phyloP scores from a whole-genome alignment of 2,888 invertebrate genomes.

The Drosophila sordidula region DNA sequence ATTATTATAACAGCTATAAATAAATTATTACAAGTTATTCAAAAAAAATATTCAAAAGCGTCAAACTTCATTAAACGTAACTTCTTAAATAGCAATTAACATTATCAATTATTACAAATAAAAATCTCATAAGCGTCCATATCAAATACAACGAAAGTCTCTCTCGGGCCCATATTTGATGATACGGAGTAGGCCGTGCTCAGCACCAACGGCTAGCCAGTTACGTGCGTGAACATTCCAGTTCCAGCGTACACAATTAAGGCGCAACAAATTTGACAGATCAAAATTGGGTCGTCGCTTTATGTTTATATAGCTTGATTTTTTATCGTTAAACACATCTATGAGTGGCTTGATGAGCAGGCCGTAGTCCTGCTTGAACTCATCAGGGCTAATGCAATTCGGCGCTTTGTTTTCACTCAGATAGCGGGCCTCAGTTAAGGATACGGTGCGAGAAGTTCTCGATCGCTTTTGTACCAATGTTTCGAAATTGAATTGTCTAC shows the following conservation, averaged over 20 bases:
- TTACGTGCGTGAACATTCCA: conserved; percentile 67
- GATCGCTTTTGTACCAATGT: conserved; percentile 24
- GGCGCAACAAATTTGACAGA: conserved; percentile 63
- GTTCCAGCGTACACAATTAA: conserved; percentile 81
- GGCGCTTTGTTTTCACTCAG: conserved; percentile 43
- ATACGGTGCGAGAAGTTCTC: conserved; percentile 42
- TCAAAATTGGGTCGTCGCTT: conserved; percentile 58
- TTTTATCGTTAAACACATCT: conserved; percentile 42
- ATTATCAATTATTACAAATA: conserved; percentile 16
- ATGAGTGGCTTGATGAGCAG: conserved; percentile 68
- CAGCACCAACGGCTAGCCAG: conserved; percentile 81
- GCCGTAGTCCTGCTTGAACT: conserved; percentile 78
- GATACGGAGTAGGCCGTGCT: conserved; percentile 82
- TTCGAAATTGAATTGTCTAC: conserved; percentile 66
- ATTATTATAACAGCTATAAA: conserved; percentile 25
- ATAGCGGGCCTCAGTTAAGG: conserved; percentile 63
- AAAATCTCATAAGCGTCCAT: conserved; percentile 21
- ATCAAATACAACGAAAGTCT: conserved; percentile 25
- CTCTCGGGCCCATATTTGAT: conserved; percentile 53
- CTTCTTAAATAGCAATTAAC: conserved; percentile 19
- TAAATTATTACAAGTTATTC: conserved; percentile 40
- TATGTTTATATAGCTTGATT: conserved; percentile 28
- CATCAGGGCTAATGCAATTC: conserved; percentile 16
- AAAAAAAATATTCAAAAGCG: conserved; percentile 11
- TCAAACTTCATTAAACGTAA: conserved; percentile 5